Base-by-base conservation (phyloP, 1,140 invertebrate genomes). In the Leguminivora glycinivorella region DNA sequence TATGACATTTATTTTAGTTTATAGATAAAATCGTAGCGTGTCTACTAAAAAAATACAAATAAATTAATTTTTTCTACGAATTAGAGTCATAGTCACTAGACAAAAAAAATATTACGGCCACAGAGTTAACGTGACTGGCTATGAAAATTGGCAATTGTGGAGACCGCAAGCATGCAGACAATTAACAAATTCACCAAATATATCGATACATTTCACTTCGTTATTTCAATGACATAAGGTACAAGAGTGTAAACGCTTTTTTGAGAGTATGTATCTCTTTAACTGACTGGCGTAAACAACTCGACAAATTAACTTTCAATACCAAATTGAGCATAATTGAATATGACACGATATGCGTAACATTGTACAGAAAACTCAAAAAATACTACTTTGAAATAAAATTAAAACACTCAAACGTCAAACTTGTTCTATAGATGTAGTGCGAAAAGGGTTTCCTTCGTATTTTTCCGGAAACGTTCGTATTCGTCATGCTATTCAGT, bases 291-390 rank as follows among this genome's bases (percentile, higher is more conserved):
- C 47, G 47, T 9, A 22, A 52, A 52, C 47, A 52, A 52, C 47
- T 52, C 47, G 58, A 19, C 26, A 31, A 63, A 63, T 63, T 63
- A 63, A 63, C 58, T 63, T 63, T 63, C 58, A 29, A 63, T 63
- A 63, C 29, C 58, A 29, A 63, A 63, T 63, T 63, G 26, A 29
- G 26, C 26, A 17, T 63, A 63, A 63, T 63, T 31, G 58, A 29
- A n/a, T n/a, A 29, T 22, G 17, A 63, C 58, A 63, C 26, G 58
- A 63, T 2, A 63, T 17, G 25, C 26, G 56, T 17, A 34, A 63
- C 58, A 31, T 63, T 63, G 25, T 17, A 31, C 26, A 58, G 22
- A 56, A 24, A 29, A 25, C 9, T 25, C 22, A 3, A 9, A 60
- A 60, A 60, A 60, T n/a, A 14, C 22, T 60, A 60, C 17, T 60